phyloP scores from a whole-genome alignment of 2,888 invertebrate genomes.

The Spodoptera exigua region DNA sequence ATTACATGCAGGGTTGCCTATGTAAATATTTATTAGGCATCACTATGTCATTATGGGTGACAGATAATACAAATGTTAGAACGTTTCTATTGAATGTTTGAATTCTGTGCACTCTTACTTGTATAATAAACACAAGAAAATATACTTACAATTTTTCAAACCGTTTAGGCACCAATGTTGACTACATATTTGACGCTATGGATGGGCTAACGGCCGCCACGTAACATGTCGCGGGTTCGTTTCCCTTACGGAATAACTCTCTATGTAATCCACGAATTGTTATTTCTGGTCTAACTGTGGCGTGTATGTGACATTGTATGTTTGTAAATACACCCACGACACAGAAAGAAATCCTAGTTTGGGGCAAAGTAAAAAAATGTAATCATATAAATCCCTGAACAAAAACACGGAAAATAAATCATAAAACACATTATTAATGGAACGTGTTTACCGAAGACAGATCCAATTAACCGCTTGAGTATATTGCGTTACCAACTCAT shows the following conservation, averaged over 20 bases:
- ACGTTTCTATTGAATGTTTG: background rate
- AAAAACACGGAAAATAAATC: slow-evolving; percentile 15
- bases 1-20: slow-evolving; percentile 46
- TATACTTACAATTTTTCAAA: no score
- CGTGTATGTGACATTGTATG: no score
- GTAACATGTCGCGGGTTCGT: no score
- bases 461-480: slow-evolving; percentile 56
- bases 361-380: background rate
- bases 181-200: no score
- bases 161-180: no score
- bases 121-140: background rate
- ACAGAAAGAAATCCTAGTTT: no score
- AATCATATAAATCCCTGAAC: background rate
- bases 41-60: slow-evolving; percentile 24
- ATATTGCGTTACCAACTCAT: slow-evolving; percentile 63
- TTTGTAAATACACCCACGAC: no score
- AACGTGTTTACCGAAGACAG: slow-evolving; percentile 42
- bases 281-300: no score
- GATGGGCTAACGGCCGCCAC: no score
- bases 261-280: no score
- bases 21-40: slow-evolving; percentile 26
- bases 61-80: slow-evolving; percentile 38
- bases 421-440: slow-evolving; percentile 36
- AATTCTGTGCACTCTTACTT: background rate
- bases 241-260: no score